Conservation (phyloP, 2,797 vertebrate species). For the Balearica regulorum region DNA sequence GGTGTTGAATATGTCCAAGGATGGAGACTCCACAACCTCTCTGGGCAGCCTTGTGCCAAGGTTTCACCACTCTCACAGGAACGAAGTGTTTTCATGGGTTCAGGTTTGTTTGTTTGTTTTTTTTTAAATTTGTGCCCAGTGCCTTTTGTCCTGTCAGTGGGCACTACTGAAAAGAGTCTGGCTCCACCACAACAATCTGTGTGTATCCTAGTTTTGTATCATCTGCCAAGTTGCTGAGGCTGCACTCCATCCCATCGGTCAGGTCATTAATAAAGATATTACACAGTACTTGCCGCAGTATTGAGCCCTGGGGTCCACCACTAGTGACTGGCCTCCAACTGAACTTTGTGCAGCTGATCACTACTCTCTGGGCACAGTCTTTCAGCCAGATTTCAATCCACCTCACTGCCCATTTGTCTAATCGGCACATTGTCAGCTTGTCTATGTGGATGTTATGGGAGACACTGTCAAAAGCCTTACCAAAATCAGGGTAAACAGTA, state of each 20-base stretch:
- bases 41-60: background rate
- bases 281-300: background rate
- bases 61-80: background rate
- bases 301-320: background rate
- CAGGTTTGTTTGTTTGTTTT: background rate
- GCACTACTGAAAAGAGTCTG: background rate
- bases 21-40: background rate
- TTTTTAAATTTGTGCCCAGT: background rate
- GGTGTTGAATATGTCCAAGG: background rate
- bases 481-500: background rate
- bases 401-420: background rate
- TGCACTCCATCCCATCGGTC: background rate
- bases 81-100: background rate
- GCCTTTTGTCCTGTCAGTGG: background rate
- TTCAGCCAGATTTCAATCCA: background rate
- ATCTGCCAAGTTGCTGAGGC: background rate
- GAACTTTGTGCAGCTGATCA: background rate
- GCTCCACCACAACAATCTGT: background rate
- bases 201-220: background rate
- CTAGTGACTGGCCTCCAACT: background rate
- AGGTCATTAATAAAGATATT: background rate
- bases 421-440: background rate
- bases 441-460: background rate
- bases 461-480: background rate
- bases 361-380: background rate